These are phyloP conservation scores for Anneissia japonica DNA, from an alignment of 35 echinoderm and acorn worm species.

Conservation along the genomic window DNA sequence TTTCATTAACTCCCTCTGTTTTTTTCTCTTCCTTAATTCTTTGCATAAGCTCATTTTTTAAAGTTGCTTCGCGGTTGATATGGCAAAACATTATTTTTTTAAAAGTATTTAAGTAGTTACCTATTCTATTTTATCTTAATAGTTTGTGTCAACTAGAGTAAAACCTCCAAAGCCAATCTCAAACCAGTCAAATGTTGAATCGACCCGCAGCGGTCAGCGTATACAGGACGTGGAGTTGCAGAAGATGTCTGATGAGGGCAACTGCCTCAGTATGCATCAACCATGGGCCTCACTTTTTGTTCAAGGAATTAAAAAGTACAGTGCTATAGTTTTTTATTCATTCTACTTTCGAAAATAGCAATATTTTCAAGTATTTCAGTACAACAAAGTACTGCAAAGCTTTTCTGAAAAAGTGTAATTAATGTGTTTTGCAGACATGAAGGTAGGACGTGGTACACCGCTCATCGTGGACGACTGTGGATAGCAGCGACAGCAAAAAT, in stretches of 20 bases:
- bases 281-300: slow-evolving; percentile 87
- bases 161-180: background rate
- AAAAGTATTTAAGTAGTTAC: background rate
- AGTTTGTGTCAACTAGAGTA: background rate
- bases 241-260: slow-evolving; percentile 94
- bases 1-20: too few relatives aligned
- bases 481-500: slow-evolving; percentile 79
- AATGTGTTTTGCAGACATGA: too few relatives aligned
- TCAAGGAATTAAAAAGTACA: slow-evolving; percentile 80
- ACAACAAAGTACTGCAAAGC: too few relatives aligned
- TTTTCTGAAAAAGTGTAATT: too few relatives aligned
- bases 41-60: too few relatives aligned
- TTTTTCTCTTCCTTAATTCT: too few relatives aligned
- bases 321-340: too few relatives aligned
- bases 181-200: background rate
- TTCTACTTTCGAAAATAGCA: too few relatives aligned
- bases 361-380: too few relatives aligned
- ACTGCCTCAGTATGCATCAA: slow-evolving; percentile 85
- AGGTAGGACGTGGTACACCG: slow-evolving; percentile 93
- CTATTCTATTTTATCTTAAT: background rate
- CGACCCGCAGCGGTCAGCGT: background rate
- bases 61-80: too few relatives aligned
- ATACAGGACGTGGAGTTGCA: slow-evolving; percentile 77
- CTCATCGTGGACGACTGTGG: slow-evolving; percentile 92
- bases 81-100: too few relatives aligned